Evolutionary conservation across 1,140 invertebrate genomes (phyloP).

Genomic region (Ooceraea biroi): DNA sequence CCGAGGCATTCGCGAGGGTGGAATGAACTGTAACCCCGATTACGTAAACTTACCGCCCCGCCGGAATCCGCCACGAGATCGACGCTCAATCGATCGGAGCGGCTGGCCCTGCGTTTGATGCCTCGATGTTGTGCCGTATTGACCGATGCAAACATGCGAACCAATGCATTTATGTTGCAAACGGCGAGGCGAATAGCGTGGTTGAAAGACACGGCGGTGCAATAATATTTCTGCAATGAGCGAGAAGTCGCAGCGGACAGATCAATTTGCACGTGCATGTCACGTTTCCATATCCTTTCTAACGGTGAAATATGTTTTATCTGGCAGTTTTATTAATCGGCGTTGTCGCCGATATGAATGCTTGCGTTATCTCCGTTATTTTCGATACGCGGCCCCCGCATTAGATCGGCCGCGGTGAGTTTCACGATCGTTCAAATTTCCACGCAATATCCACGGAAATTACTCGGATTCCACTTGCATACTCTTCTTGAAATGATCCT

Average conservation of each 20-base stretch:
- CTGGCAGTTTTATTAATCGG: conserved; percentile 24
- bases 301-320: not conserved
- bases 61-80: conserved; percentile 12
- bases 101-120: not conserved
- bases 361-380: not conserved
- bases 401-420: not conserved
- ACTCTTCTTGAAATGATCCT: conserved; percentile 34
- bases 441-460: conserved; percentile 1
- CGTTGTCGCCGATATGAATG: no score
- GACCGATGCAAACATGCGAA: conserved; percentile 48
- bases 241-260: conserved; percentile 6
- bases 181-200: conserved; percentile 19
- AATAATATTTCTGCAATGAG: conserved; percentile 21
- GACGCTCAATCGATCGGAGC: conserved; percentile 25
- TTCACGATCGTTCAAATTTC: conserved; percentile 4
- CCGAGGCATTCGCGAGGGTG: not conserved
- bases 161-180: conserved; percentile 13
- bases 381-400: not conserved
- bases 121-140: conserved; percentile 45
- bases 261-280: conserved; percentile 3
- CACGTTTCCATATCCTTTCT: not conserved
- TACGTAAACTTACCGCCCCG: conserved; percentile 39
- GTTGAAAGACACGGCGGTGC: conserved; percentile 35
- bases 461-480: not conserved
- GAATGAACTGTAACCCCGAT: conserved; percentile 39